These are phyloP conservation scores for Thoracochromis brauschi DNA, from an alignment of 2,113 vertebrate species.

Conservation along the genomic window DNA sequence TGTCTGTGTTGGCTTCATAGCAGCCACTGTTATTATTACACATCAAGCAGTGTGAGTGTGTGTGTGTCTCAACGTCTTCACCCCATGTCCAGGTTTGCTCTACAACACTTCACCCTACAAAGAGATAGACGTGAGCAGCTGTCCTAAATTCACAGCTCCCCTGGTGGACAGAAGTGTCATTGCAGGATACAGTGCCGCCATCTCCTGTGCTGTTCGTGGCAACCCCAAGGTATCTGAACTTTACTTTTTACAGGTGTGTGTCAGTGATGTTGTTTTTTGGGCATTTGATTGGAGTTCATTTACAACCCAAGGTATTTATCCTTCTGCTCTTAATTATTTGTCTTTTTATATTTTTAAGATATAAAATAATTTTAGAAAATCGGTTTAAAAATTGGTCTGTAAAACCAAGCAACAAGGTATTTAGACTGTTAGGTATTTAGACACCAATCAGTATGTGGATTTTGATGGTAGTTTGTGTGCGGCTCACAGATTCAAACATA, in stretches of 20 bases:
- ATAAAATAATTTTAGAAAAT: not conserved
- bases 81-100: slow-evolving; percentile 57
- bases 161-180: slow-evolving; percentile 77
- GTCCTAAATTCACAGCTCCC: slow-evolving; percentile 81
- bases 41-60: too few relatives aligned
- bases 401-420: not conserved
- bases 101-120: slow-evolving; percentile 59
- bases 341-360: not conserved
- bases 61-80: not conserved
- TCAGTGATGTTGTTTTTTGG: not conserved
- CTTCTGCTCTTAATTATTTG: not conserved
- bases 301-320: not conserved
- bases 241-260: not conserved
- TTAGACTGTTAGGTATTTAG: not conserved
- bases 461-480: not conserved
- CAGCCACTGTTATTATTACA: not conserved
- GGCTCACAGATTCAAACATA: not conserved
- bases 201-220: slow-evolving; percentile 84
- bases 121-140: slow-evolving; percentile 70
- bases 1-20: not conserved
- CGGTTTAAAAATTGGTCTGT: rapidly evolving
- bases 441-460: not conserved
- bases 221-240: slow-evolving; percentile 71
- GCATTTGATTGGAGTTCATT: not conserved
- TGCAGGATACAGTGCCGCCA: slow-evolving; percentile 79